These are phyloP conservation scores for Hydrocynus forskahlii DNA, from an alignment of 2,797 vertebrate genomes.

Conservation along the genomic window DNA sequence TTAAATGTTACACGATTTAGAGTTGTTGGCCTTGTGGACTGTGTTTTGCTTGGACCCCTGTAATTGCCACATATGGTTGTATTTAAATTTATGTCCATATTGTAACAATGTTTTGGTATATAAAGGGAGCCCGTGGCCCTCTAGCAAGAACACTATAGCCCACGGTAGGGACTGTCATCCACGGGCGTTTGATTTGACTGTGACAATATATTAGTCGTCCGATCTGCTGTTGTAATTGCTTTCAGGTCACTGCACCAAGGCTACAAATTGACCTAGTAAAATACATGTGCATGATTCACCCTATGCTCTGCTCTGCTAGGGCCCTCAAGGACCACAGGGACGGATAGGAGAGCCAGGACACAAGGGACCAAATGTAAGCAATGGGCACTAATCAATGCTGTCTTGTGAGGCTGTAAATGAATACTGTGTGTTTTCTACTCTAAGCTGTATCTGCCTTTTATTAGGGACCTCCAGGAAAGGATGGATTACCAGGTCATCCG, in stretches of 20 bases:
- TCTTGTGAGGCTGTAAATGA: not conserved
- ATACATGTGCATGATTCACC: constrained; percentile 9
- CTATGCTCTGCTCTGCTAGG: constrained; percentile 74
- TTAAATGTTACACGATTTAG: too few relatives aligned
- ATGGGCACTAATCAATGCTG: constrained; percentile 13
- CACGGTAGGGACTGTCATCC: too few relatives aligned
- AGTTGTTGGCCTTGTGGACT: too few relatives aligned
- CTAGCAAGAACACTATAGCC: too few relatives aligned
- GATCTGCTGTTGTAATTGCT: not conserved
- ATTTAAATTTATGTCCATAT: too few relatives aligned
- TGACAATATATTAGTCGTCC: not conserved
- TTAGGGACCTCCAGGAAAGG: constrained; percentile 90
- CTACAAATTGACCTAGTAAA: constrained; percentile 14
- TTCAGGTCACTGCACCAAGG: constrained; percentile 17
- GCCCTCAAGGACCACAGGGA: constrained; percentile 86
- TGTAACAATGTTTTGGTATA: too few relatives aligned
- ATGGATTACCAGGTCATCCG: constrained; percentile 89
- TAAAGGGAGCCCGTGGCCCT: too few relatives aligned
- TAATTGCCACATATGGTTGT: too few relatives aligned
- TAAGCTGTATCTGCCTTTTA: constrained; percentile 24
- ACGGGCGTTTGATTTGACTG: not conserved
- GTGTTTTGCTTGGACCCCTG: too few relatives aligned
- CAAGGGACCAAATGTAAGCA: constrained; percentile 89
- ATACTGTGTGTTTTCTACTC: not conserved
- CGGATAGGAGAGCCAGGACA: constrained; percentile 84